Percentiles rank a stretch among this genome's conserved stretches.
phyloP scores from a whole-genome alignment of 2,888 invertebrate genomes.

The Pachydiplax longipennis region DNA sequence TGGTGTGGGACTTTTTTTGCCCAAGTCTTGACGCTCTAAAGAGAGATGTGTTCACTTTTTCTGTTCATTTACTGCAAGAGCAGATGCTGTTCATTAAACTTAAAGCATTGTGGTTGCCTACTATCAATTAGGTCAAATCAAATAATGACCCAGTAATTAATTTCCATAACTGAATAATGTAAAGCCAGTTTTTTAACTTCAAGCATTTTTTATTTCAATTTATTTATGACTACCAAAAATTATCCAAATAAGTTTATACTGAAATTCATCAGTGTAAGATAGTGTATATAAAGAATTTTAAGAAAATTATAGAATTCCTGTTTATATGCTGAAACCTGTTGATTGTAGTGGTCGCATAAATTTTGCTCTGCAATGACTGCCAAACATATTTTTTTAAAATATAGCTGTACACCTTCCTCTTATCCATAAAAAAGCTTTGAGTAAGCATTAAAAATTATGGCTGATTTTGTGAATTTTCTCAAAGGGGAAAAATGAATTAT shows the following conservation, averaged over 20 bases:
- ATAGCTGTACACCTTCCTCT: slow-evolving; percentile 24
- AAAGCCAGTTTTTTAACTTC: slow-evolving; percentile 44
- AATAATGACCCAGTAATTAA: slow-evolving; percentile 25
- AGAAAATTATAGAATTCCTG: slow-evolving; percentile 41
- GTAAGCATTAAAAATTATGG: slow-evolving; percentile 33
- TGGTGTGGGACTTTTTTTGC: slow-evolving; percentile 38
- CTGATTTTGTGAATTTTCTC: slow-evolving; percentile 7
- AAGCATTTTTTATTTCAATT: slow-evolving; percentile 43
- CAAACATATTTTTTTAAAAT: slow-evolving; percentile 37
- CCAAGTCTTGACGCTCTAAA: slow-evolving; percentile 38
- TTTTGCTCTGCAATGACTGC: slow-evolving; percentile 44
- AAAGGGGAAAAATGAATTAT: neutral
- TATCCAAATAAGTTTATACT: slow-evolving; percentile 44
- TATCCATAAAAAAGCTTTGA: slow-evolving; percentile 7
- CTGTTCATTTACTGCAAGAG: slow-evolving; percentile 9
- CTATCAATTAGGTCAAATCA: slow-evolving; percentile 18
- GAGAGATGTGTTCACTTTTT: slow-evolving; percentile 30
- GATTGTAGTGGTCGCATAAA: slow-evolving; percentile 27
- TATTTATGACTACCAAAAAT: slow-evolving; percentile 45
- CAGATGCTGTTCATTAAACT: slow-evolving; percentile 23
- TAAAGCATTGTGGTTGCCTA: slow-evolving; percentile 18
- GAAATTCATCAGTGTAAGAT: slow-evolving; percentile 41
- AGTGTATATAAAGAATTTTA: slow-evolving; percentile 45
- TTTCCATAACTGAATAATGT: slow-evolving; percentile 36
- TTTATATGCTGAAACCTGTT: slow-evolving; percentile 44